phyloP scores from a whole-genome alignment of 2,113 vertebrate species.

The Chaetura pelagica region DNA sequence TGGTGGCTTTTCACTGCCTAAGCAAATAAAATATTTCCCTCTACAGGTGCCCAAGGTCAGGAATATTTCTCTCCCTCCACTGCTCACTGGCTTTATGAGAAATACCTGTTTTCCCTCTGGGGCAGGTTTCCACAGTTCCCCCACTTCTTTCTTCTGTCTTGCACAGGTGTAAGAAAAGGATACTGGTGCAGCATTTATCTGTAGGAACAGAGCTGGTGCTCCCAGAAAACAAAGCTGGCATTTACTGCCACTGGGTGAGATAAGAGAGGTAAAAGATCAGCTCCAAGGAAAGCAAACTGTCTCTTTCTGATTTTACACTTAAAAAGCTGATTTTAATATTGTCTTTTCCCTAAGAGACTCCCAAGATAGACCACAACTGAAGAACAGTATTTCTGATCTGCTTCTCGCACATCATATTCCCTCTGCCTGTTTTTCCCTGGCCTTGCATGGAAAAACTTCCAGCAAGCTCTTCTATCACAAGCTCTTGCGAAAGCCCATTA shows the following conservation, averaged over 20 bases:
- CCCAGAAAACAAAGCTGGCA: neutral
- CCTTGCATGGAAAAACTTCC: neutral
- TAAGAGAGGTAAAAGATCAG: neutral
- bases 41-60: neutral
- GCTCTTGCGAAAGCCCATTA: neutral
- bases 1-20: neutral
- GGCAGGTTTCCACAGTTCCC: neutral
- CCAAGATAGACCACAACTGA: neutral
- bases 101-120: neutral
- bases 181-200: neutral
- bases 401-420: neutral
- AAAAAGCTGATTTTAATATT: neutral
- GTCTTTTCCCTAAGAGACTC: neutral
- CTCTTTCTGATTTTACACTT: neutral
- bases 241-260: neutral
- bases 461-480: neutral
- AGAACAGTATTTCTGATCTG: neutral
- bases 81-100: neutral
- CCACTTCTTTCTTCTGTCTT: neutral
- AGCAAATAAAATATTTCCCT: neutral
- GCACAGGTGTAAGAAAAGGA: neutral
- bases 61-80: neutral
- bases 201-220: neutral
- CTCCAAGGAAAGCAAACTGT: neutral
- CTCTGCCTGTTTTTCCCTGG: neutral